Evolutionary conservation across 2,797 vertebrate genomes (phyloP), one percentile per base, ranked within the genome.

Genomic region (Takifugu ocellatus): DNA sequence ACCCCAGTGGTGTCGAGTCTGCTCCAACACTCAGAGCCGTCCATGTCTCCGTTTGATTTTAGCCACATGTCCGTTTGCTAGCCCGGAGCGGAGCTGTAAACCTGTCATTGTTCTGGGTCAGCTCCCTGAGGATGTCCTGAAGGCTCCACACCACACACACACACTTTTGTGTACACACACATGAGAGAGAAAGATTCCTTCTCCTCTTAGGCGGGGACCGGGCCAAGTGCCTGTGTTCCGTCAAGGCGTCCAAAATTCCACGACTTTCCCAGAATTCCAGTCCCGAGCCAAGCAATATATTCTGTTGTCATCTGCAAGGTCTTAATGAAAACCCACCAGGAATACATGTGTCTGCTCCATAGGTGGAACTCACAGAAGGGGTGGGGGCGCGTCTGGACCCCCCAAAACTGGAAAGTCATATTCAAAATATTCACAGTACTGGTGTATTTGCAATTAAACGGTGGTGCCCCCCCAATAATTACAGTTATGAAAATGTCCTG

Each of bases 171-270:
- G 54, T 21, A 48, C 46, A 48, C 52, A 65, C 44, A 67, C 21
- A 42, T 26, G 60, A 36, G 36, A 62, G 71, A 66, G 66, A 54
- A 74, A 51, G 70, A 68, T 63, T 61, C 45, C 61, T 66, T 60
- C 27, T 60, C 54, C 56, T 75, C 59, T 43, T 69, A 29, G 14
- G 14, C n/a, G 49, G 60, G 59, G 75, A 74, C 49, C 10, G 14
- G 54, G 79, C 81, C 79, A 84, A 73, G 54, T 80, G 88, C 74
- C 85, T 91, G 84, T 87, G 87, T 92, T 92, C 90, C 85, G 60
- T 88, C 87, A 83, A 72, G 74, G 54, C 77, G 56, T 91, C 90
- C 88, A 91, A 90, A 88, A 84, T 88, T 91, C 88, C 88, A 87
- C 75, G 81, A 84, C 86, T 90, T 91, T 87, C 83, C 84, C 87